These are phyloP conservation scores for Myotis findleyi DNA, from an alignment of 2,797 vertebrate genomes.

Conservation along the genomic window DNA sequence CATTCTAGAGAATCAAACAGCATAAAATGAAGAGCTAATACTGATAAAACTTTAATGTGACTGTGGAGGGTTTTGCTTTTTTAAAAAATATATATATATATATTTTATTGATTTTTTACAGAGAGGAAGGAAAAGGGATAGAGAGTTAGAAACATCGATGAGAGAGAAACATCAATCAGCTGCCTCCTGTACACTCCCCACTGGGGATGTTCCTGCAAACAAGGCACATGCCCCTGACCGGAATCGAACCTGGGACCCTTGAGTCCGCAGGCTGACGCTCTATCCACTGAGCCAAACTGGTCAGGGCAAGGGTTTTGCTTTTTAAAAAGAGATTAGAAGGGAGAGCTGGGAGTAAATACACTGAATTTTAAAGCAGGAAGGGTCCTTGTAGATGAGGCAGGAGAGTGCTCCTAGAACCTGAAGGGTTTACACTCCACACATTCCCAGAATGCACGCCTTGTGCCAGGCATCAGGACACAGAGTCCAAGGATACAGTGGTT, in stretches of 20 bases:
- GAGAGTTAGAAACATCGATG: too few relatives aligned
- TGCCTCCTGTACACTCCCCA: too few relatives aligned
- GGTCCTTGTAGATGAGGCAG: background rate
- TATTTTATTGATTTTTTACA: too few relatives aligned
- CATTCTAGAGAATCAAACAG: background rate
- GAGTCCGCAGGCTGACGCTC: too few relatives aligned
- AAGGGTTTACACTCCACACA: background rate
- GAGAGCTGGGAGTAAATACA: background rate
- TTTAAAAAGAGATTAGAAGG: background rate
- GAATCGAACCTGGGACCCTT: too few relatives aligned
- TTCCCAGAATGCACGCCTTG: background rate
- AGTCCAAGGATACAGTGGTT: background rate
- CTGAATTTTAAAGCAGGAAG: background rate
- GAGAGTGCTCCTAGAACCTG: background rate
- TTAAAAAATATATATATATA: background rate
- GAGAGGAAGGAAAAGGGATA: too few relatives aligned
- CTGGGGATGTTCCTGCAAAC: too few relatives aligned
- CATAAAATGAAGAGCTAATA: background rate
- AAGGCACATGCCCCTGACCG: too few relatives aligned
- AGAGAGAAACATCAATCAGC: too few relatives aligned
- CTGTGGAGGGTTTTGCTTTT: too few relatives aligned
- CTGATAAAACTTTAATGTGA: background rate
- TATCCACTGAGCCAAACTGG: too few relatives aligned
- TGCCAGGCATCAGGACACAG: background rate
- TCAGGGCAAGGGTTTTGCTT: too few relatives aligned